These are phyloP conservation scores for Isurus oxyrinchus DNA, from an alignment of 2,113 vertebrate genomes.

Conservation along the genomic window DNA sequence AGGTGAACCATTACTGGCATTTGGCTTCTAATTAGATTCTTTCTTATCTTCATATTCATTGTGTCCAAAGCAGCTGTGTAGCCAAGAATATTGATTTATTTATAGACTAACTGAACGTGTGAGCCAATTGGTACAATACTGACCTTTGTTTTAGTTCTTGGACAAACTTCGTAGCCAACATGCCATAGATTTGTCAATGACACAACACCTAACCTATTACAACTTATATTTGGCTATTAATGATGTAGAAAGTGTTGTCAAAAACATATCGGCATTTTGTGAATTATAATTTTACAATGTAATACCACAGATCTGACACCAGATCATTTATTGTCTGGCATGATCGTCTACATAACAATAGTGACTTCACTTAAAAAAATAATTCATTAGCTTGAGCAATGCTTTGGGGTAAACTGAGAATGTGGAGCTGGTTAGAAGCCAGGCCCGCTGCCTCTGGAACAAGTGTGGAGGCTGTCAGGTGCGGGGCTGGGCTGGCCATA, in stretches of 20 bases:
- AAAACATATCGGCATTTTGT: neutral
- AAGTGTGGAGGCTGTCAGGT: no score
- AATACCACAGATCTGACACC: neutral
- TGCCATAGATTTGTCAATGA: neutral
- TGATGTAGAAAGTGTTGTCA: neutral
- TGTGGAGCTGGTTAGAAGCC: neutral
- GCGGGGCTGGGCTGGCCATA: no score
- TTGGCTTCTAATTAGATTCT: neutral
- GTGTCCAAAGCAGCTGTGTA: neutral
- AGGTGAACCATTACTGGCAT: neutral
- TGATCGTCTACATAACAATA: neutral
- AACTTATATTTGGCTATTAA: neutral
- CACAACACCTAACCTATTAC: neutral
- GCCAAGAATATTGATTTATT: neutral
- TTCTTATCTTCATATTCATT: neutral
- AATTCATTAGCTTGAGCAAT: neutral
- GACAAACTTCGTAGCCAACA: neutral
- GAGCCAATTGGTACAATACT: neutral
- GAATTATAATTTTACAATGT: neutral
- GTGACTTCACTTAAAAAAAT: neutral
- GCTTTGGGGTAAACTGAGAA: neutral
- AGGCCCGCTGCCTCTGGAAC: no score
- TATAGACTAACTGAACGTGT: neutral
- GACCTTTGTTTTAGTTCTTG: neutral
- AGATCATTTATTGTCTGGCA: neutral